Base-by-base conservation (phyloP, 1,140 invertebrate genomes). In the Anoplophora glabripennis region DNA sequence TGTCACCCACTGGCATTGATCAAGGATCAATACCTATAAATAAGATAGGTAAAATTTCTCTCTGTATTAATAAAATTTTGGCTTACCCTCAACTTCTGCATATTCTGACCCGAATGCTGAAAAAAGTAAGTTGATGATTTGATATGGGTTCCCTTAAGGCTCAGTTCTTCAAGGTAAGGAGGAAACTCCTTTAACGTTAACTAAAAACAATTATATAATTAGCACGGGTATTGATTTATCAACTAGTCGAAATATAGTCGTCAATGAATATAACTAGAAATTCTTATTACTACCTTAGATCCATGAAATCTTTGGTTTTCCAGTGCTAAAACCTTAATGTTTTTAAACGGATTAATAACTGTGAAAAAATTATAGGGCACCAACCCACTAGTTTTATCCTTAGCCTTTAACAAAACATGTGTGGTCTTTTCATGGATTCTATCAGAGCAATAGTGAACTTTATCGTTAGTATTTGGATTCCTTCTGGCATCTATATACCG, bases 21-120 rank as follows among this genome's bases (percentile, higher is more conserved):
- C 69, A 28, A 72, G 52, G 28, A 72, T 64, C 28, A 72, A 54
- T 11, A 67, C 65, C 70, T 72, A 47, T 41, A 67, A 71, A 35
- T 28, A 4, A 41, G 21, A 28, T 5, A 59, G 4, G 2, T 10
- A 59, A 44, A 21, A 45, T 37, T 3, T n/a, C 15, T 37, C 2
- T 9, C 11, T 15, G 44, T 28, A 21, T 60, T 45, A 47, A 45
- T 12, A 36, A 52, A 53, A 34, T 15, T 33, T 28, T 28, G 2
- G 21, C 37, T 51, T 62, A 71, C 68, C 60, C 56, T 71, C 47
- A 72, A 61, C 61, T 72, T 70, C 3, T 41, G 17, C 64, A 69
- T 65, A 48, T 37, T 28, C 14, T 59, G 33, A 57, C 38, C 45
- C 11, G 61, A 58, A 28, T 47, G 42, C 28, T 60, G 60, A 38